These are phyloP conservation scores for Ceratina calcarata DNA, from an alignment of 1,140 invertebrate species.

Conservation along the genomic window DNA sequence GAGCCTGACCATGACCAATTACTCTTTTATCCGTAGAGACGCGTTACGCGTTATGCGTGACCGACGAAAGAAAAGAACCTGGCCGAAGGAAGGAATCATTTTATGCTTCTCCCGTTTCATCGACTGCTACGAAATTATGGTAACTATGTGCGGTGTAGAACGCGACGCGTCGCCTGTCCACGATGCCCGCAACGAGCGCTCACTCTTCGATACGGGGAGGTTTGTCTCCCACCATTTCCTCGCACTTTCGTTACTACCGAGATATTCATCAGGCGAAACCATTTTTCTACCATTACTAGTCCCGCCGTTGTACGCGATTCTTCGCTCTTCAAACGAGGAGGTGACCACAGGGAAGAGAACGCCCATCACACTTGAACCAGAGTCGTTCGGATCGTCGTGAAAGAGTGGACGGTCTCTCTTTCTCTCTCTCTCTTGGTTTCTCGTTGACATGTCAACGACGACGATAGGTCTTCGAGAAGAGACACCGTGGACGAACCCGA, in stretches of 20 bases:
- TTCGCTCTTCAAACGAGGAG: conserved; percentile 59
- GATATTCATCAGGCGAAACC: conserved; percentile 54
- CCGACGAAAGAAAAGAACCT: no score
- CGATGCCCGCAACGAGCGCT: conserved; percentile 3
- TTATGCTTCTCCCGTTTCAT: background rate
- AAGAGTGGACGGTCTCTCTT: background rate
- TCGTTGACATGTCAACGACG: conserved; percentile 6
- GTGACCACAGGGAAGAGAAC: background rate
- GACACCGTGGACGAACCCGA: background rate
- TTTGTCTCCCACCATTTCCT: conserved; percentile 44
- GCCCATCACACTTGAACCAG: background rate
- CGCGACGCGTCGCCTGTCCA: background rate
- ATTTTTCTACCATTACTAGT: conserved; percentile 70
- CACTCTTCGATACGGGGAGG: conserved; percentile 54
- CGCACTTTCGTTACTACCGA: conserved; percentile 51
- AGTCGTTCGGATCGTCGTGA: background rate
- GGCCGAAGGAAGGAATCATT: background rate
- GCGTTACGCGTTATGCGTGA: no score
- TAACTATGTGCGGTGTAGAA: background rate
- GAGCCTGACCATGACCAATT: no score
- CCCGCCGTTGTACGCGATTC: conserved; percentile 65
- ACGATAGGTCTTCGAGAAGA: background rate
- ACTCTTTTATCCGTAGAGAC: no score
- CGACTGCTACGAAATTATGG: conserved; percentile 17
- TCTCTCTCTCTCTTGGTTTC: conserved; percentile 2